Base-by-base conservation (phyloP, 2,888 invertebrate species). In the Cerastoderma edule region DNA sequence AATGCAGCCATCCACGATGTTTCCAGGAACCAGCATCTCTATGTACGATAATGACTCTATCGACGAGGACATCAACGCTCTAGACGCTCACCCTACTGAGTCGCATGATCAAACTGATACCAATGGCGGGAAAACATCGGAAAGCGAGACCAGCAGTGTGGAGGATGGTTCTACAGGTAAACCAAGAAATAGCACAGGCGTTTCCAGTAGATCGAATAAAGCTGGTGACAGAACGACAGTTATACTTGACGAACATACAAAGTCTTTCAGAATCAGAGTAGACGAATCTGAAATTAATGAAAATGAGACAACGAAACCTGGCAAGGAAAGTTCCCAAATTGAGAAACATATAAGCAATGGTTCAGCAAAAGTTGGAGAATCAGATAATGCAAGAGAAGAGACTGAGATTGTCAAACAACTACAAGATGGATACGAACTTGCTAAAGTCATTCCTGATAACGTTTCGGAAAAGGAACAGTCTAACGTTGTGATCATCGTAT, bases 181-280 rank as follows among this genome's bases (percentile, higher is more conserved):
- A 50, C 10, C 1, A 10, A 50, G 50, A 50, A 50, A 50, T 50
- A 50, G 1, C 10, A 2, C 16, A n/a, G 2, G 8, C 22, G 10
- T 10, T 10, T 50, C 24, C 10, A 22, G 10, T 1, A 10, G 2
- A 22, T 19, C 2, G 19, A 50, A n/a, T 6, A n/a, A 50, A 22
- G 10, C 50, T 50, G 50, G 24, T 13, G 50, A 50, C 10, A 50
- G 24, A 27, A 50, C 22, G 10, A 10, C 50, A 2, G 22, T 50
- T 2, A 22, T 50, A 10, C 24, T 22, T 22, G 50, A 50, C 50
- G 24, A 50, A 22, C n/a, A 24, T 30, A n/a, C 56, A 28, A 56
- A 56, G 13, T 56, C 56, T 27, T 30, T 56, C 30, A 56, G 24
- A 56, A 28, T 56, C 13, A 28, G 30, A 24, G 56, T 13, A 56